phyloP scores from a whole-genome alignment of 2,888 invertebrate species.

The Acronicta alni region DNA sequence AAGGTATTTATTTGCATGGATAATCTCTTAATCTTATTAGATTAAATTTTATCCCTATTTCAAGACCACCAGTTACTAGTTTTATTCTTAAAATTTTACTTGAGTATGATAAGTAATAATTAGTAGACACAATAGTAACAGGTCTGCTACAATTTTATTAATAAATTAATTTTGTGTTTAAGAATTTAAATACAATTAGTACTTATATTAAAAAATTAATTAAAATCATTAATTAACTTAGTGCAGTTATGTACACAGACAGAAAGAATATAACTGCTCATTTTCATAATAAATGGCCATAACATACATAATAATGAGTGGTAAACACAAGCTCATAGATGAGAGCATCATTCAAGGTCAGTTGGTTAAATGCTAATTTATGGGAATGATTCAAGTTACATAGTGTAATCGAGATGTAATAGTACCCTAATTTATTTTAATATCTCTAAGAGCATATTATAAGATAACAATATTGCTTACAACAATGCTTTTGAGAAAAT shows the following conservation, averaged over 20 bases:
- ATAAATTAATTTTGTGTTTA: too few relatives aligned
- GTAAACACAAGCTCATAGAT: neutral
- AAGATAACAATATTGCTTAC: conserved; percentile 16
- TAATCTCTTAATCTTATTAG: too few relatives aligned
- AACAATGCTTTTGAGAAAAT: neutral
- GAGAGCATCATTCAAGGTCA: conserved; percentile 36
- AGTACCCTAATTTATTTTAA: conserved; percentile 10
- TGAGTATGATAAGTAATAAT: too few relatives aligned
- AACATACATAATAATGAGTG: conserved; percentile 7
- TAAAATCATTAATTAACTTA: neutral
- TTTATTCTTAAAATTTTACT: too few relatives aligned
- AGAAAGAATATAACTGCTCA: neutral
- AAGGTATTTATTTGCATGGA: too few relatives aligned
- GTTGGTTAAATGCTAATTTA: conserved; percentile 13
- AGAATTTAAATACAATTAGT: neutral
- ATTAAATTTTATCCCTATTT: too few relatives aligned
- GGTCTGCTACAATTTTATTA: too few relatives aligned
- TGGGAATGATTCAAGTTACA: conserved; percentile 29
- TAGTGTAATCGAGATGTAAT: conserved; percentile 7
- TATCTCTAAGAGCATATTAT: conserved; percentile 13
- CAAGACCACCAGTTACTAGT: too few relatives aligned
- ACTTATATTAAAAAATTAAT: neutral
- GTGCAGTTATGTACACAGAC: neutral
- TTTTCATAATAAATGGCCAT: conserved; percentile 7
- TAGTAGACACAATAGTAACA: too few relatives aligned